Evolutionary conservation across 2,888 invertebrate species (phyloP).

Genomic region (Quadriops clusia): DNA sequence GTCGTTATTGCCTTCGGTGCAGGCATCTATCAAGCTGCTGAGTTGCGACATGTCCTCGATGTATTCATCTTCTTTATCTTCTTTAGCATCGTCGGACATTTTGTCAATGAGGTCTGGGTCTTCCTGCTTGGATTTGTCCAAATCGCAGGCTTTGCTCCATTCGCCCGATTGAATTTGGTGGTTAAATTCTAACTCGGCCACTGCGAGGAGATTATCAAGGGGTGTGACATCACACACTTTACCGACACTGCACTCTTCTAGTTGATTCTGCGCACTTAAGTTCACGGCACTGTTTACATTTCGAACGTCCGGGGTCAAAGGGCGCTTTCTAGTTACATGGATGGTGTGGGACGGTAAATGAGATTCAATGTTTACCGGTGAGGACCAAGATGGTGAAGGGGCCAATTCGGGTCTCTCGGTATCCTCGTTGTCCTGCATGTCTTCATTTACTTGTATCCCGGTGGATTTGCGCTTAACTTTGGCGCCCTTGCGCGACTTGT

Average conservation of each 20-base stretch:
- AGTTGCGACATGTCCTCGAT: slow-evolving; percentile 27
- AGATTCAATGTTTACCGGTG: slow-evolving; percentile 45
- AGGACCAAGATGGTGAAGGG: slow-evolving; percentile 30
- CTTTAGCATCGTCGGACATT: slow-evolving; percentile 14
- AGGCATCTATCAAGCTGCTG: slow-evolving; percentile 27
- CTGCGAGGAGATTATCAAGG: slow-evolving; percentile 50
- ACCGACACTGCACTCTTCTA: slow-evolving; percentile 35
- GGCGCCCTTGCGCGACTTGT: slow-evolving; percentile 14
- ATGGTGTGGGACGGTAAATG: slow-evolving; percentile 51
- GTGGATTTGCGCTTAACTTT: slow-evolving; percentile 30
- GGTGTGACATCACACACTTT: slow-evolving; percentile 37
- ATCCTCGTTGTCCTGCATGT: slow-evolving; percentile 17
- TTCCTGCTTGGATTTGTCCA: slow-evolving; percentile 9
- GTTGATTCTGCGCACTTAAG: slow-evolving; percentile 27
- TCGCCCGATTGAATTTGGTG: slow-evolving; percentile 40
- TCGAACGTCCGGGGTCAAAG: slow-evolving; percentile 25
- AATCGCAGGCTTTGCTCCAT: slow-evolving; percentile 22
- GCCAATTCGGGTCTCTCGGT: slow-evolving; percentile 10
- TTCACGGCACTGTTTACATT: slow-evolving; percentile 33
- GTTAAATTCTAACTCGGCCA: slow-evolving; percentile 52
- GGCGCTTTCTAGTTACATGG: slow-evolving; percentile 38
- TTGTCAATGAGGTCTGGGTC: slow-evolving; percentile 15
- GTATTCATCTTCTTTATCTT: slow-evolving; percentile 20
- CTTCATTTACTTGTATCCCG: slow-evolving; percentile 31
- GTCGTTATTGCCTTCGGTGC: slow-evolving; percentile 14